Base-by-base conservation (phyloP, 2,797 vertebrate genomes). In the Dryobates pubescens region DNA sequence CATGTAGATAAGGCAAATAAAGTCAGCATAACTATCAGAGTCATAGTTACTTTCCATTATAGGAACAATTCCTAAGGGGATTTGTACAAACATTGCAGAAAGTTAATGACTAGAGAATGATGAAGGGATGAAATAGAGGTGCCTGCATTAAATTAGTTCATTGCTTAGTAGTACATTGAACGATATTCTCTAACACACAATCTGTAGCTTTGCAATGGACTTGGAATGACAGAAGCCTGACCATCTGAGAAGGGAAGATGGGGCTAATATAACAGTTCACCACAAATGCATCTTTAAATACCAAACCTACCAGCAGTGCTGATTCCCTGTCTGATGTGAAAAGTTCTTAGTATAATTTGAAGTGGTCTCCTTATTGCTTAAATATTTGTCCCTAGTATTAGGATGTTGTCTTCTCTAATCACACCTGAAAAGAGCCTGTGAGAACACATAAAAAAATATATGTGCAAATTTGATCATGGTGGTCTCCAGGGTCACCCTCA, bases 121-220 rank as follows among this genome's bases (percentile, higher is more conserved):
- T 9, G 38, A 78, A 90, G 53, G 29, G 70, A 56, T 61, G 24
- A 87, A 92, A 64, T 59, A 36, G 17, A 81, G 24, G 61, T 51
- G 49, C 17, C 24, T 73, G 23, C 54, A 49, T 70, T 86, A 76
- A 73, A 86, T 78, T 63, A 76, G 10, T 57, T 89, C 6, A 1
- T 49, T 68, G 23, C 29, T 92, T 26, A 51, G 43, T 84, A 65
- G 19, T 34, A 13, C 26, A 71, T 53, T 34, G 30, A 16, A 79
- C 27, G 38, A 36, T 1, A 0, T 82, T 94, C 16, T 15, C 38
- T 59, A 49, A 34, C 5, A 41, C 0, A 0, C 6, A 1, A 22
- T 15, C 29, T 11, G 49, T 32, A 65, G 30, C 24, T 82, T 91
- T 38, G 20, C 18, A 13, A 3, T 6, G 23, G 75, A 58, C 47